Evolutionary conservation across 2,113 vertebrate species (phyloP).

Genomic region (Marcusenius ussheri): DNA sequence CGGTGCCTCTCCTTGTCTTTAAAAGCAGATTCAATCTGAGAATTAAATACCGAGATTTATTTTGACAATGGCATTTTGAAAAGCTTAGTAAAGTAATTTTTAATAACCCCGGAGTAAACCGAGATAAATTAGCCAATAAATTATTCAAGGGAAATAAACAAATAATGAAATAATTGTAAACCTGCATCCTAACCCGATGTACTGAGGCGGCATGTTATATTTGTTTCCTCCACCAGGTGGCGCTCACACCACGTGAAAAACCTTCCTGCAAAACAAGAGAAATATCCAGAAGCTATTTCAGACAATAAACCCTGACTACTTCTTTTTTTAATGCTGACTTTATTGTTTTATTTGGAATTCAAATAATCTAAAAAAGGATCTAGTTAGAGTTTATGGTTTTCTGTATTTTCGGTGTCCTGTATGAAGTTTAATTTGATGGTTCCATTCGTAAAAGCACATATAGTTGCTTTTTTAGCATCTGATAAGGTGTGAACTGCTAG

Average conservation of each 20-base stretch:
- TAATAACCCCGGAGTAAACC: slow-evolving; percentile 24
- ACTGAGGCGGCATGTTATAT: not conserved
- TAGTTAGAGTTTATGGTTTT: slow-evolving; percentile 13
- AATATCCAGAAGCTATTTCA: slow-evolving; percentile 16
- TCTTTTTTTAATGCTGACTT: slow-evolving; percentile 8
- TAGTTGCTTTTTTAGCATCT: slow-evolving; percentile 2
- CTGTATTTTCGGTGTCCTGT: not conserved
- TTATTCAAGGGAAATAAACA: slow-evolving; percentile 19
- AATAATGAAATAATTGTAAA: slow-evolving; percentile 18
- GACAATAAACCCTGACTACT: slow-evolving; percentile 12
- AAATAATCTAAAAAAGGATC: slow-evolving; percentile 7
- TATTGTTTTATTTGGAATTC: slow-evolving; percentile 14
- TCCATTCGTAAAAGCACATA: not conserved
- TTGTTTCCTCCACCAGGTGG: slow-evolving; percentile 3
- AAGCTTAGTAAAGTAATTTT: slow-evolving; percentile 19
- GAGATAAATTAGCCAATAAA: slow-evolving; percentile 24
- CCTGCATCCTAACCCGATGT: not conserved
- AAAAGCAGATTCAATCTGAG: slow-evolving; percentile 8
- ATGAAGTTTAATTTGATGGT: slow-evolving; percentile 7
- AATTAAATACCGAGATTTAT: slow-evolving; percentile 15
- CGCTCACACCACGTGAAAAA: slow-evolving; percentile 4
- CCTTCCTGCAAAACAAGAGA: not conserved
- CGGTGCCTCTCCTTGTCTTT: not conserved
- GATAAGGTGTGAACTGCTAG: slow-evolving; percentile 10
- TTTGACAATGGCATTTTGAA: slow-evolving; percentile 16